These are phyloP conservation scores for Sebastes ruberrimus DNA, from an alignment of 2,797 vertebrate species.

Conservation along the genomic window DNA sequence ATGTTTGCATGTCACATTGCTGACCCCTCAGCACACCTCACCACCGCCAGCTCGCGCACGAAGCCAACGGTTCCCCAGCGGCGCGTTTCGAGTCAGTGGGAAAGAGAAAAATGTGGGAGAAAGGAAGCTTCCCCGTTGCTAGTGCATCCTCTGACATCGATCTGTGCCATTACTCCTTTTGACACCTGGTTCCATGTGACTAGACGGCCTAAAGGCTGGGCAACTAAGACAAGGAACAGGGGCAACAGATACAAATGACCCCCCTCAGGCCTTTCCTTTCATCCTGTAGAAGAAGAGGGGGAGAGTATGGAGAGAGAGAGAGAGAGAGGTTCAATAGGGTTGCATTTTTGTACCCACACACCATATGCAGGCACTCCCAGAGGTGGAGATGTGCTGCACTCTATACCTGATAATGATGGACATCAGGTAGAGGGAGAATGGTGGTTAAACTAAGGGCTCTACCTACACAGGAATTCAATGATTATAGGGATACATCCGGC, in stretches of 20 bases:
- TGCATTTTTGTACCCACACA: conserved; percentile 32
- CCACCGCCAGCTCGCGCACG: neutral
- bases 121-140: conserved; percentile 32
- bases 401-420: conserved; percentile 57
- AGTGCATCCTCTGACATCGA: conserved; percentile 52
- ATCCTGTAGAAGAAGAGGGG: conserved; percentile 18
- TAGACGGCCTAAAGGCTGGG: conserved; percentile 63
- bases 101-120: conserved; percentile 17
- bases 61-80: conserved; percentile 3
- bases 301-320: neutral
- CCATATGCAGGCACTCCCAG: conserved; percentile 22
- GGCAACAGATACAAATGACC: conserved; percentile 73
- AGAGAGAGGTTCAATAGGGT: conserved; percentile 8
- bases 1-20: conserved; percentile 1
- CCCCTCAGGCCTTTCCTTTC: conserved; percentile 61
- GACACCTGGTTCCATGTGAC: conserved; percentile 70
- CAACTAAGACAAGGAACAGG: conserved; percentile 63
- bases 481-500: conserved; percentile 19
- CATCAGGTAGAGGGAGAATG: conserved; percentile 21
- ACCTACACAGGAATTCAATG: conserved; percentile 30
- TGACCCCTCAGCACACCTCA: conserved; percentile 2
- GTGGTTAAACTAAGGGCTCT: conserved; percentile 47
- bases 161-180: conserved; percentile 73
- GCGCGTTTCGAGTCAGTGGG: conserved; percentile 29
- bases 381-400: conserved; percentile 13